Base-by-base conservation (phyloP, 1,140 invertebrate species). In the Ceratosolen solmsi region DNA sequence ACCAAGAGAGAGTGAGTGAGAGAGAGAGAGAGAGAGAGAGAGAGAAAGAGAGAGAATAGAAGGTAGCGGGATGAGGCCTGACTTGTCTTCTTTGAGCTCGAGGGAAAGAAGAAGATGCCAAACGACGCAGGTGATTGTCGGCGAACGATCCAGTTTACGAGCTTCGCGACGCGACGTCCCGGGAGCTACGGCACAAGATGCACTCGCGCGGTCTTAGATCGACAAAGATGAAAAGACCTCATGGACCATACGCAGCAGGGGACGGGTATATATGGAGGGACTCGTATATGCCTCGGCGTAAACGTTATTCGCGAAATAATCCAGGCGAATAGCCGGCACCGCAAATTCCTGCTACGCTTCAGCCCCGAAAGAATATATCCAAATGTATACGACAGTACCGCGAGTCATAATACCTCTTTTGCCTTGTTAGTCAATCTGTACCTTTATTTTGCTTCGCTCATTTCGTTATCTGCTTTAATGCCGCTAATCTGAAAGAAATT, bases 141-240 rank as follows among this genome's bases (percentile, higher is more conserved):
- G 73, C 30, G 72, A 83, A 79, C 83, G 86, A 84, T 78, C 63
- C 72, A 79, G 72, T 86, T 85, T 87, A 86, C 74, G 84, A 81
- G 38, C 56, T 51, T 68, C 27, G 30, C 25, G 49, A 30, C 33
- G 20, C 60, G 13, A 36, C n/a, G 46, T 74, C 58, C 38, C 65
- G 20, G n/a, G 70, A 36, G 22, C 33, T 38, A 68, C 20, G 63
- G 30, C 27, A 36, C 63, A 65, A 36, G 13, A 68, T 68, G 63
- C 63, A 68, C 63, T 68, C 17, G 74, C 73, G 63, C 54, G 33
- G 3, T 38, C 36, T 20, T 2, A 63, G 20, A 2, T 63, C 30
- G n/a, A 2, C 22, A 1, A 7, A 13, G 13, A 25, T 3, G 5
- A 41, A 11, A 30, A 60, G 27, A 33, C 8, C 1, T 30, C 13